Base-by-base conservation (phyloP, 2,797 vertebrate species). In the Molossus molossus region DNA sequence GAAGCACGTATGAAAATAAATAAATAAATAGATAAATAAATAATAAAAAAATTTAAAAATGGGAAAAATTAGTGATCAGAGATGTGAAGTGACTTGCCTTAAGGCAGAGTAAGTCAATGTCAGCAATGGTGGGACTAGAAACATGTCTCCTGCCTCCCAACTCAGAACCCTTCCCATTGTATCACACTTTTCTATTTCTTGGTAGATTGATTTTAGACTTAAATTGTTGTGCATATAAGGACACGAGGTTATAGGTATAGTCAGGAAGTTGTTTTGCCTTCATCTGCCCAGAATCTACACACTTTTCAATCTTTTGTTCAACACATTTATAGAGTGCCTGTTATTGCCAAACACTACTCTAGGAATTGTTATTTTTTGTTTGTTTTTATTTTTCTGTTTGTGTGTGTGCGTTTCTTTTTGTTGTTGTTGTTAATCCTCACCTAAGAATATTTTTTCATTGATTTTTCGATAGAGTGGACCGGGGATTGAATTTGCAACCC, bases 11-110 rank as follows among this genome's bases (percentile, higher is more conserved):
- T 3, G 33, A 33, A 33, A 33, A 33, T 33, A 33, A 33, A 33
- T 33, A 33, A 3, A 33, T 33, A 33, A 33, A 33, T 33, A 33
- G 3, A 33, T 33, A 33, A 33, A 33, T 2, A 33, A 33, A 33
- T 33, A 33, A 33, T 33, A 33, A 33, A 33, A 33, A 33, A 33
- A 33, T 33, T 33, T 5, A 45, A 69, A 72, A 70, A 33, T 21
- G 25, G 60, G 29, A 29, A 90, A 84, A 91, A 87, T 85, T 53
- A 91, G 18, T 57, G 29, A 57, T 86, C 77, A 62, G 64, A 80
- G 58, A 88, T 65, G 73, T 14, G 11, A 96, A 93, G 37, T 45
- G 57, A 92, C 84, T 87, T 87, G 18, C 55, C 50, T 37, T 92
- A 84, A 53, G 62, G 23, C 33, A 77, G 25, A 8, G 72, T 40